A percentile compares a stretch with the other conserved stretches of the same genome.
phyloP scores from a whole-genome alignment of 2,113 vertebrate species.

The Pangasianodon hypophthalmus region DNA sequence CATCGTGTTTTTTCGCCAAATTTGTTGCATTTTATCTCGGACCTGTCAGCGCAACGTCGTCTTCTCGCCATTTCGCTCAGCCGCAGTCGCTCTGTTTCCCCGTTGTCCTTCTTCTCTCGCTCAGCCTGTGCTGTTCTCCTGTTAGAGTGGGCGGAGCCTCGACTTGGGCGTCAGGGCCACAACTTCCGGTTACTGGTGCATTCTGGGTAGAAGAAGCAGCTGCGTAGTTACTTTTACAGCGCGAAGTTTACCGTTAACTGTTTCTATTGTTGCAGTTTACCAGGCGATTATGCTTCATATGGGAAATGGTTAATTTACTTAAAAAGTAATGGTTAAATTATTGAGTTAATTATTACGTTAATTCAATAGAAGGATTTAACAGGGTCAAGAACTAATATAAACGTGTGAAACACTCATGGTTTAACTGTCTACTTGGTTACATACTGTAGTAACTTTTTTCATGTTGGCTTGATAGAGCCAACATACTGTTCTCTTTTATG shows the following conservation, averaged over 20 bases:
- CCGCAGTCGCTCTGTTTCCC: constrained; percentile 40
- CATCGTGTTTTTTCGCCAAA: constrained; percentile 32
- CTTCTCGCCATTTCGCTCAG: constrained; percentile 27
- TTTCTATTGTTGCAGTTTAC: background rate
- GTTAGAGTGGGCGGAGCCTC: constrained; percentile 71
- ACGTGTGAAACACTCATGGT: too few relatives aligned
- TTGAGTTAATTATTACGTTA: background rate
- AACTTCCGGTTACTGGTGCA: constrained; percentile 69
- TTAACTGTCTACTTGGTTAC: too few relatives aligned
- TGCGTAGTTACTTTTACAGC: background rate
- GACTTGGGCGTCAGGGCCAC: constrained; percentile 65
- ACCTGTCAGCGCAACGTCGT: constrained; percentile 5
- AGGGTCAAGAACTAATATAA: background rate
- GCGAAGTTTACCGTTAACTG: background rate
- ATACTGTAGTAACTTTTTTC: too few relatives aligned
- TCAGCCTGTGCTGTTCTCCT: constrained; percentile 65
- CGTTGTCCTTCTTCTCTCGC: constrained; percentile 61
- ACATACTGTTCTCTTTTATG: too few relatives aligned
- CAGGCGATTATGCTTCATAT: background rate
- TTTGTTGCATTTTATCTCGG: constrained; percentile 57
- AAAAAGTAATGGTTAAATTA: background rate
- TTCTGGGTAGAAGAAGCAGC: constrained; percentile 59
- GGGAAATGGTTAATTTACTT: background rate
- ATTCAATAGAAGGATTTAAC: background rate
- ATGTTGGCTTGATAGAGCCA: too few relatives aligned